Base-by-base conservation (phyloP, 2,113 vertebrate species). In the Ahaetulla prasina region DNA sequence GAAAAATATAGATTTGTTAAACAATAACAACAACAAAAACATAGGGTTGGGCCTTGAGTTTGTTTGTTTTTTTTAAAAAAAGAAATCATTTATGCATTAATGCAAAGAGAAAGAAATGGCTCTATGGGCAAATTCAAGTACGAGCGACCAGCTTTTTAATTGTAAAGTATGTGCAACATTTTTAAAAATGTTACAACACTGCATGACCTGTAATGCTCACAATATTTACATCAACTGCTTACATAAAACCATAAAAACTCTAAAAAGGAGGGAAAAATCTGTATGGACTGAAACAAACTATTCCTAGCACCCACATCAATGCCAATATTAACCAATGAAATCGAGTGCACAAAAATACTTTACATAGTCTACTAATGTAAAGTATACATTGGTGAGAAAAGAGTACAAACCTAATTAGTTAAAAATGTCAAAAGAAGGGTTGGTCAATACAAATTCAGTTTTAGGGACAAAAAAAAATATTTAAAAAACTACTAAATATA, bases 131-230 rank as follows among this genome's bases (percentile, higher is more conserved):
- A 96, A 96, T 97, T 98, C 98, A 98, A 98, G 98, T 98, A 98
- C 92, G 98, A 99, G 98, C 98, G 98, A 99, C 98, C 98, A 99
- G 97, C 97, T 98, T 98, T 98, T 99, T 98, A 99, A 99, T 99
- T 96, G 97, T 97, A 98, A 99, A 98, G 98, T 98, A 97, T 98
- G 98, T 98, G 98, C 98, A 99, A 99, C 98, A 98, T 99, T 98
- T 97, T 96, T 98, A 97, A 97, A 98, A 99, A 99, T 99, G 98
- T 99, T 98, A 98, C 98, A 98, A 98, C 98, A 98, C 98, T 97
- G 98, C 97, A 98, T 98, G 98, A 98, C 98, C 98, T 99, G 98
- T 98, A 98, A 98, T 97, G 98, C 98, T 98, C 98, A 99, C 98
- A 98, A 98, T 98, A 99, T 99, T 99, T 98, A 99, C 98, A 99